phyloP scores from a whole-genome alignment of 1,140 invertebrate species.

The Steinernema feltiae region DNA sequence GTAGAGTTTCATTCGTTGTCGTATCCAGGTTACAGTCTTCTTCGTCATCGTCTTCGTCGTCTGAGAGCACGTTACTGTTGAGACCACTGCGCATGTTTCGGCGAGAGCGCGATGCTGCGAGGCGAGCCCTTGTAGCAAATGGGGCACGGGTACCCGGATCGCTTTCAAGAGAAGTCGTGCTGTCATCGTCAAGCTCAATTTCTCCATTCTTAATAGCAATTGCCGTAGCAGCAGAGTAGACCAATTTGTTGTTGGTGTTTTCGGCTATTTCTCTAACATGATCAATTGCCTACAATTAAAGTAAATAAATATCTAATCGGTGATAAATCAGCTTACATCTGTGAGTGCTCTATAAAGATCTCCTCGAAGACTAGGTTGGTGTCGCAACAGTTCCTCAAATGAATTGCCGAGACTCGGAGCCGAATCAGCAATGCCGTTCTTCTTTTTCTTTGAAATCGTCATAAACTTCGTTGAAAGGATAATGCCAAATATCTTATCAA shows the following conservation, averaged over 20 bases:
- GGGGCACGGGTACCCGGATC: too few relatives aligned
- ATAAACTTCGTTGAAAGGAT: slow-evolving; percentile 50
- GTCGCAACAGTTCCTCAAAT: slow-evolving; percentile 86
- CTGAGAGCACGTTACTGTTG: background rate
- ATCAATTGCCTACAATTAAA: slow-evolving; percentile 35
- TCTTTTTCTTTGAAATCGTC: slow-evolving; percentile 43
- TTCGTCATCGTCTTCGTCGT: slow-evolving; percentile 9
- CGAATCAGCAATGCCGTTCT: slow-evolving; percentile 65
- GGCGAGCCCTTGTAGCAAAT: too few relatives aligned
- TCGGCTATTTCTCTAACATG: background rate
- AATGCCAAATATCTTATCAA: slow-evolving; percentile 73
- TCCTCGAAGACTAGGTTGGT: slow-evolving; percentile 71
- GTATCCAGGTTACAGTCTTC: background rate
- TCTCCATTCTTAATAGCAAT: slow-evolving; percentile 14
- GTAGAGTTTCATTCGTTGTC: background rate
- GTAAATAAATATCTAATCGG: slow-evolving; percentile 4
- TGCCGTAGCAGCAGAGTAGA: background rate
- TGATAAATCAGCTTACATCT: slow-evolving; percentile 22
- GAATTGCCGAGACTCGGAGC: slow-evolving; percentile 80
- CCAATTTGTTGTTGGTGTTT: background rate
- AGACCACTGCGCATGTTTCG: background rate
- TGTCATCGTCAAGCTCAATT: slow-evolving; percentile 18
- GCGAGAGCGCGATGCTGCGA: slow-evolving; percentile 14
- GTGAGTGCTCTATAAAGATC: slow-evolving; percentile 41
- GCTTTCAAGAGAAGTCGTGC: background rate